Percentiles rank a stretch among this genome's conserved stretches.
phyloP scores from a whole-genome alignment of 2,113 vertebrate genomes.

The Sturnira hondurensis region DNA sequence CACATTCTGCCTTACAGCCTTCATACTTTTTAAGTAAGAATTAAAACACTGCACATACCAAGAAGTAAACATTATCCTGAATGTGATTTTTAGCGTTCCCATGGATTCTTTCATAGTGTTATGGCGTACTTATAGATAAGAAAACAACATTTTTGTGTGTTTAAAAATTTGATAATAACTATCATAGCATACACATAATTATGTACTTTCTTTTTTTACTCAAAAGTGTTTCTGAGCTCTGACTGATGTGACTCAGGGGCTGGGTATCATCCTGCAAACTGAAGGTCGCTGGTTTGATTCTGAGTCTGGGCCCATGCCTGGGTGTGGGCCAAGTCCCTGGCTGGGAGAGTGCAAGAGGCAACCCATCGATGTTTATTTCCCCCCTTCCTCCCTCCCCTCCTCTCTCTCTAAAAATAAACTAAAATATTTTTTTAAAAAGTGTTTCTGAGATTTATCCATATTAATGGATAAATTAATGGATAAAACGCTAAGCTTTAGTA shows the following conservation, averaged over 20 bases:
- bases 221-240: background rate
- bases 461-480: too few species aligned
- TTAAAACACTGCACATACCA: background rate
- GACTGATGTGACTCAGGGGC: too few species aligned
- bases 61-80: background rate
- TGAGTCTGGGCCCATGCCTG: too few species aligned
- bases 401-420: too few species aligned
- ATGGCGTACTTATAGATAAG: background rate
- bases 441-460: background rate
- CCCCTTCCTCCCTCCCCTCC: too few species aligned
- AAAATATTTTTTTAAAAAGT: background rate
- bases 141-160: background rate
- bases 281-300: too few species aligned
- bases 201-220: background rate
- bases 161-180: background rate
- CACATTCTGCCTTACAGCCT: background rate
- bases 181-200: background rate
- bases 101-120: background rate
- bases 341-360: too few species aligned
- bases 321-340: too few species aligned
- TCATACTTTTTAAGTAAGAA: background rate
- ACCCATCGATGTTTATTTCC: too few species aligned
- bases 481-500: background rate
- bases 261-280: too few species aligned
- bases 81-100: background rate